These are phyloP conservation scores for Scolopax rusticola DNA, from an alignment of 2,797 vertebrate genomes.

Conservation along the genomic window DNA sequence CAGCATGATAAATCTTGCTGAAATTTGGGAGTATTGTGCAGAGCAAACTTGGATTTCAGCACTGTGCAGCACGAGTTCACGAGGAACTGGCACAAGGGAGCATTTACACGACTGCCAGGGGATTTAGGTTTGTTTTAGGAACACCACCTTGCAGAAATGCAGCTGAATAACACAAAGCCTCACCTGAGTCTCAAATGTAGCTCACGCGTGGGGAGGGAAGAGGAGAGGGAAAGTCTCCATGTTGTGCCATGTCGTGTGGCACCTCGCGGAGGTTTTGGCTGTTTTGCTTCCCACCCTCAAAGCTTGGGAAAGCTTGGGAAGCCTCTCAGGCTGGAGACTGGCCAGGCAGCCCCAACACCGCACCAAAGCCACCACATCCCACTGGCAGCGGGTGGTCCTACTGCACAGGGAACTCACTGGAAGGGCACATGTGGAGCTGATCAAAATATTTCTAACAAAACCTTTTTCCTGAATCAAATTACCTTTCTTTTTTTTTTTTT, in stretches of 20 bases:
- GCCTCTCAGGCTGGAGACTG: background rate
- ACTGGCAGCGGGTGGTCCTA: background rate
- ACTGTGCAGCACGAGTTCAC: background rate
- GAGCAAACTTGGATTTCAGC: background rate
- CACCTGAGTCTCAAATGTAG: background rate
- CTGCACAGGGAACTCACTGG: background rate
- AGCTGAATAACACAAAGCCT: background rate
- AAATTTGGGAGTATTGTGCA: background rate
- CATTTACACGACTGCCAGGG: background rate
- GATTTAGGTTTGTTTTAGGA: background rate
- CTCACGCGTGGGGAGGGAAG: background rate
- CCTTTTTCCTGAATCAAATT: background rate
- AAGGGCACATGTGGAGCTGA: background rate
- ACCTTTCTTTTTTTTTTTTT: background rate
- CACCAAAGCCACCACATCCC: background rate
- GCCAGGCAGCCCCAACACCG: fast-evolving
- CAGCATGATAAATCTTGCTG: background rate
- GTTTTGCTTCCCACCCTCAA: background rate
- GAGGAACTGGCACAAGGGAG: background rate
- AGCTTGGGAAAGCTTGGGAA: fast-evolving
- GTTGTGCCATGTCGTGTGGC: fast-evolving
- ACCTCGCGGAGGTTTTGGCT: background rate
- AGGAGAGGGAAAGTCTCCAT: background rate
- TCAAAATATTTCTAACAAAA: conserved; percentile 18
- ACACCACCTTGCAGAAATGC: background rate